A percentile compares a stretch with the other conserved stretches of the same genome.
These are phyloP conservation scores for Helicoverpa assulta DNA, from an alignment of 2,888 invertebrate species.

Conservation along the genomic window DNA sequence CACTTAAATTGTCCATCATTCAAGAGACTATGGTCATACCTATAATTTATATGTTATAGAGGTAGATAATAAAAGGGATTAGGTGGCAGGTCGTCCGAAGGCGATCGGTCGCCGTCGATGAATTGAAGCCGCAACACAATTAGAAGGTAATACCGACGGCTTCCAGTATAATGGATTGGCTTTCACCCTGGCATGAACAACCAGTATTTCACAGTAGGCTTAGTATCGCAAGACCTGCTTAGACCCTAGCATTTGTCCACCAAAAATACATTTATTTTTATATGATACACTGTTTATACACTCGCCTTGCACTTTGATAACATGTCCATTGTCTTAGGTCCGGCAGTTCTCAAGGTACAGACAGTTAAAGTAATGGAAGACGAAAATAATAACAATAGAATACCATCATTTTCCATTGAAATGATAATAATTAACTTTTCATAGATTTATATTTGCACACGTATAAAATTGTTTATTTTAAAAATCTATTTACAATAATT, in stretches of 20 bases:
- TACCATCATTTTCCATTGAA: constrained; percentile 62
- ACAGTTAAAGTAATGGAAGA: constrained; percentile 79
- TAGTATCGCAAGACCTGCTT: constrained; percentile 44
- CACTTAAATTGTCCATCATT: constrained; percentile 30
- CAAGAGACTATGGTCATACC: constrained; percentile 8
- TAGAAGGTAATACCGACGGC: constrained; percentile 44
- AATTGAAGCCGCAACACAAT: constrained; percentile 59
- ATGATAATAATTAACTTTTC: constrained; percentile 68
- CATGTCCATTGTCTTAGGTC: constrained; percentile 30
- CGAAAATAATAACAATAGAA: constrained; percentile 77
- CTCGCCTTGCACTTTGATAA: constrained; percentile 57
- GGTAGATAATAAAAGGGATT: constrained; percentile 55
- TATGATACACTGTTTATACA: constrained; percentile 51
- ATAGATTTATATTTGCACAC: constrained; percentile 73
- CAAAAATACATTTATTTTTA: constrained; percentile 27
- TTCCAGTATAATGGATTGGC: constrained; percentile 48
- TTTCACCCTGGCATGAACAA: constrained; percentile 34
- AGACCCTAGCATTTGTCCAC: constrained; percentile 32
- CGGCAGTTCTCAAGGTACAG: constrained; percentile 52
- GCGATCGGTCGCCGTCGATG: constrained; percentile 47
- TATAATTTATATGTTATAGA: constrained; percentile 46
- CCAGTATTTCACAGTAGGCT: constrained; percentile 34
- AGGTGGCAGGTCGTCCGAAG: constrained; percentile 29
- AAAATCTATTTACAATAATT: constrained; percentile 83
- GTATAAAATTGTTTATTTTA: constrained; percentile 83